Evolutionary conservation across 1,140 invertebrate genomes (phyloP).

Genomic region (Batillaria attramentaria): DNA sequence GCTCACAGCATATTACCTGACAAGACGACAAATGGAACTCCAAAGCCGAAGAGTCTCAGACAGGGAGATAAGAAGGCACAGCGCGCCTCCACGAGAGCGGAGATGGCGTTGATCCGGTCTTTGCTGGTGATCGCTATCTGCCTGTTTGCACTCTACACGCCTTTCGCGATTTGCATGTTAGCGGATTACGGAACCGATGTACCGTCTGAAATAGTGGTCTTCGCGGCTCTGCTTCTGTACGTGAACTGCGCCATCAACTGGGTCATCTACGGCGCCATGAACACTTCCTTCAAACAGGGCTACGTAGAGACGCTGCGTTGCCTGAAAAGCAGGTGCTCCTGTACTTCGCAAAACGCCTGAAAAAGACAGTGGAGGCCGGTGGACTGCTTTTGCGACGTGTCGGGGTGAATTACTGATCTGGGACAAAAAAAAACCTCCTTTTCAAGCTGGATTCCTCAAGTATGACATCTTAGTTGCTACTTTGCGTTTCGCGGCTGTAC

Average conservation of each 20-base stretch:
- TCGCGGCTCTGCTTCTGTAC: conserved; percentile 1
- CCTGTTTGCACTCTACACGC: conserved; percentile 12
- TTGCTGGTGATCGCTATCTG: conserved; percentile 18
- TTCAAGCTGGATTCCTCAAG: too few relatives aligned
- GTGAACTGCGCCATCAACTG: conserved; percentile 27
- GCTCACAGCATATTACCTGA: too few relatives aligned
- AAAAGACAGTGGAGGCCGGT: too few relatives aligned
- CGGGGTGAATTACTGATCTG: too few relatives aligned
- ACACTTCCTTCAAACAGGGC: conserved; percentile 5
- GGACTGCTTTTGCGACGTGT: too few relatives aligned
- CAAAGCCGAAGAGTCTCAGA: not conserved
- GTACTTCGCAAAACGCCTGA: too few relatives aligned
- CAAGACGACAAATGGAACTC: too few relatives aligned
- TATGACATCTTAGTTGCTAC: too few relatives aligned
- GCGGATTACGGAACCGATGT: not conserved
- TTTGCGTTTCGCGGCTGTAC: too few relatives aligned
- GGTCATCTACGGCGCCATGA: conserved; percentile 22
- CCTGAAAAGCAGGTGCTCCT: too few relatives aligned
- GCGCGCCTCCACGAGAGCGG: not conserved
- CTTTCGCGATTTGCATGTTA: not conserved
- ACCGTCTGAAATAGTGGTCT: not conserved
- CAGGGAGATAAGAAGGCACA: not conserved
- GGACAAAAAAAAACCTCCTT: too few relatives aligned
- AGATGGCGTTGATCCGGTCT: not conserved
- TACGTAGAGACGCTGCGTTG: not conserved